phyloP scores from a whole-genome alignment of 2,888 invertebrate species.

The Apodemia mormo region DNA sequence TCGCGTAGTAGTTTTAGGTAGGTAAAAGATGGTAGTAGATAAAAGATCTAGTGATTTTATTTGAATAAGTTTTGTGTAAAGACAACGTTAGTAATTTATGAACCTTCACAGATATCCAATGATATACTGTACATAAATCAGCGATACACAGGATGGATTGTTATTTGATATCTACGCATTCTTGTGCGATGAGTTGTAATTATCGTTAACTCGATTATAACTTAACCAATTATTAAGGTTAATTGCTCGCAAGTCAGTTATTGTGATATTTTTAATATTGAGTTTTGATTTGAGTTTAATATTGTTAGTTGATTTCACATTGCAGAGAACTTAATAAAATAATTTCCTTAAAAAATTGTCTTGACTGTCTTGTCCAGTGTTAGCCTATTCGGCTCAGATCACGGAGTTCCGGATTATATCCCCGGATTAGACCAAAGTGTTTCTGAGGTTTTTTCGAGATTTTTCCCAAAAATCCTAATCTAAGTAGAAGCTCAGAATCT shows the following conservation, averaged over 20 bases:
- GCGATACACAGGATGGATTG: background rate
- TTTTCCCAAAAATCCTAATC: no score
- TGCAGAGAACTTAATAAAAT: no score
- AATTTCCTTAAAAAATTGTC: no score
- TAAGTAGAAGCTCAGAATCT: no score
- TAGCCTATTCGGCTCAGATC: no score
- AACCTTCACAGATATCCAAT: background rate
- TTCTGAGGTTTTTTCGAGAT: no score
- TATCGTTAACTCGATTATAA: conserved; percentile 6
- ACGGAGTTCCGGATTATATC: no score
- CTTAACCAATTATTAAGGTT: conserved; percentile 10
- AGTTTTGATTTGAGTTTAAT: background rate
- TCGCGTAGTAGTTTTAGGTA: no score
- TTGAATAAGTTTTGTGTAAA: background rate
- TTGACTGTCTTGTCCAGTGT: no score
- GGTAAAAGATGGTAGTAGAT: no score
- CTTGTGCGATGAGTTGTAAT: background rate
- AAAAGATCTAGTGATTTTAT: no score
- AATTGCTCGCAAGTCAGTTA: background rate
- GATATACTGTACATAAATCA: background rate
- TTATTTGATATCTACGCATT: background rate
- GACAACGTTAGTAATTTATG: background rate
- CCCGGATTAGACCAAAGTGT: no score
- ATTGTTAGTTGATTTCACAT: background rate
- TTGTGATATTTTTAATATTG: conserved; percentile 4